phyloP scores from a whole-genome alignment of 2,888 invertebrate genomes.

The Cremastinae sp. region DNA sequence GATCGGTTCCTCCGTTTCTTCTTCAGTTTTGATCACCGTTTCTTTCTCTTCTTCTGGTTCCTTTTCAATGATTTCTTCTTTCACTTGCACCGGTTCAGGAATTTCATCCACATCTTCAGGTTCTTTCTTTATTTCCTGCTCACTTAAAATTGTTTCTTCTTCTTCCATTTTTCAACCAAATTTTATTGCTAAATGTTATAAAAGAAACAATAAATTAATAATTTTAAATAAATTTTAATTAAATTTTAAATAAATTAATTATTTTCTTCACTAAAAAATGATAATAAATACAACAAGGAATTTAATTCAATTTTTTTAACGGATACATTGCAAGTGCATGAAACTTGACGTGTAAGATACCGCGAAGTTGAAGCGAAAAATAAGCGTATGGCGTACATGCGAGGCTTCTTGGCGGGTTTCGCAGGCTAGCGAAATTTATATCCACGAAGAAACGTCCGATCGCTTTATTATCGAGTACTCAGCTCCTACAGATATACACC shows the following conservation, averaged over 20 bases:
- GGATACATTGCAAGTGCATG: no score
- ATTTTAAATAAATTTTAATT: background rate
- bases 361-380: slow-evolving; percentile 42
- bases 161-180: background rate
- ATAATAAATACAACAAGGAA: no score
- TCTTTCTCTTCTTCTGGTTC: background rate
- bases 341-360: slow-evolving; percentile 1
- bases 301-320: no score
- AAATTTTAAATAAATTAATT: no score
- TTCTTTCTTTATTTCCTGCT: background rate
- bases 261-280: no score
- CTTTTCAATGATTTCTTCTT: slow-evolving; percentile 9
- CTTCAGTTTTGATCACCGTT: background rate
- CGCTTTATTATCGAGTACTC: slow-evolving; percentile 62
- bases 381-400: slow-evolving; percentile 62
- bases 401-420: slow-evolving; percentile 65
- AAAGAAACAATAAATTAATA: background rate
- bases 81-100: slow-evolving; percentile 5
- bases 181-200: no score
- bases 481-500: slow-evolving; percentile 37
- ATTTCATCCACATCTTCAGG: background rate
- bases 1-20: no score
- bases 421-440: slow-evolving; percentile 62
- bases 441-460: slow-evolving; percentile 62
- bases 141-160: background rate